Evolutionary conservation across 2,888 invertebrate species (phyloP), one percentile per base, ranked within the genome.

Genomic region (Drosophila suboccidentalis): DNA sequence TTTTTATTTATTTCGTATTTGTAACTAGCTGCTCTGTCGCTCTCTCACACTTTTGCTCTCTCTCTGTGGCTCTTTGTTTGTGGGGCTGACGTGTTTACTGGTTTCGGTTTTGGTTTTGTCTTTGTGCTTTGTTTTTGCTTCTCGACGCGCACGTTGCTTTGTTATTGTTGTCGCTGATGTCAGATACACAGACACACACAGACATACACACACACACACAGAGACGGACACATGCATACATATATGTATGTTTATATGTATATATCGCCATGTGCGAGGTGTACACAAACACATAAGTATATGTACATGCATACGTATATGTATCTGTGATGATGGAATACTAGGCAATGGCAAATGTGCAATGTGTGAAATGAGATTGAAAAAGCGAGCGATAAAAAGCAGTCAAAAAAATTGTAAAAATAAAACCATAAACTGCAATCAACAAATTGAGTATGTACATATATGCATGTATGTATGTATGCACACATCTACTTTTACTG

Each of bases 161-260:
- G 85, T 84, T 87, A 84, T 84, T 84, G 83, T 87, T 87, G 80
- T 84, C 85, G 83, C 83, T 84, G 83, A 84, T 84, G 83, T 84
- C 83, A 84, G 87, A 70, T 81, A 80, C 71, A 51, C 60, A 61
- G 26, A 6, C 26, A 26, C 26, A 26, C 26, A 26, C 6, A 26
- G 22, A 22, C n/a, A n/a, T 5, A 22, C 5, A 22, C 22, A 22
- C 11, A 64, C 49, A 59, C 15, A 58, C 36, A 54, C 41, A 70
- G 46, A 50, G 46, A 60, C 13, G 32, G 8, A 13, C n/a, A 49
- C 51, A 47, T 43, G 39, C 11, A 57, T 8, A 46, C 49, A 49
- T 8, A 36, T 1, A 6, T 26, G 47, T 1, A 6, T 26, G 47
- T 1, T 32, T 2, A 10, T 3, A 22, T 59, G 9, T 2, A 22